Conservation (phyloP, 2,888 invertebrate genomes). For the Yponomeuta sedellus region DNA sequence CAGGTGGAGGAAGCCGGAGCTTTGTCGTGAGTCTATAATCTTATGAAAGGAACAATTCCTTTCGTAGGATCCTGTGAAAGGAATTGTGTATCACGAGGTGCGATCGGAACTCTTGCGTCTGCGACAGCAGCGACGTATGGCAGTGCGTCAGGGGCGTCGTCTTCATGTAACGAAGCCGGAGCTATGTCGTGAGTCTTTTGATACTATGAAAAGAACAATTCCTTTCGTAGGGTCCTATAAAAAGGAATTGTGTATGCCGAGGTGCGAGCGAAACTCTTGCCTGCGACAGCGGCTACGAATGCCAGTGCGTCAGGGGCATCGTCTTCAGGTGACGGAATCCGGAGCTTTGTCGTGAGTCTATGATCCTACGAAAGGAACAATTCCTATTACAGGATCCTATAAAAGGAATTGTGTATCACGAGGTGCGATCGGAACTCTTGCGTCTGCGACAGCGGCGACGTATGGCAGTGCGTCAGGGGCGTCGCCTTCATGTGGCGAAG, state of each 20-base stretch:
- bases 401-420: conserved; percentile 61
- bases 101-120: too few species aligned
- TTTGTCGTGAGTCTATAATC: conserved; percentile 89
- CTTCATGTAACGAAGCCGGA: conserved; percentile 82
- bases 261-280: conserved; percentile 92
- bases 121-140: conserved; percentile 93
- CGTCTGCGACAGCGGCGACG: conserved; percentile 84
- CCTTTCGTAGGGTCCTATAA: neutral
- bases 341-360: conserved; percentile 86
- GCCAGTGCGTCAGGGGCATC: conserved; percentile 77
- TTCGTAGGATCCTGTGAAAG: too few species aligned
- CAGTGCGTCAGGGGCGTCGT: conserved; percentile 72
- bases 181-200: conserved; percentile 86
- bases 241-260: conserved; percentile 67
- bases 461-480: conserved; percentile 87
- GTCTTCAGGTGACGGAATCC: conserved; percentile 79
- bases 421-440: conserved; percentile 90
- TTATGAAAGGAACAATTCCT: too few species aligned
- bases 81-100: too few species aligned
- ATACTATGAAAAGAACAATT: too few species aligned
- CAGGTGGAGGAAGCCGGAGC: conserved; percentile 86
- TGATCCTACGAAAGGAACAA: too few species aligned
- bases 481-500: conserved; percentile 85
- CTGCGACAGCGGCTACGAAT: conserved; percentile 93
- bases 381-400: neutral